Base-by-base conservation (phyloP, 1,140 invertebrate genomes). In the Philotrypesis tridentata region DNA sequence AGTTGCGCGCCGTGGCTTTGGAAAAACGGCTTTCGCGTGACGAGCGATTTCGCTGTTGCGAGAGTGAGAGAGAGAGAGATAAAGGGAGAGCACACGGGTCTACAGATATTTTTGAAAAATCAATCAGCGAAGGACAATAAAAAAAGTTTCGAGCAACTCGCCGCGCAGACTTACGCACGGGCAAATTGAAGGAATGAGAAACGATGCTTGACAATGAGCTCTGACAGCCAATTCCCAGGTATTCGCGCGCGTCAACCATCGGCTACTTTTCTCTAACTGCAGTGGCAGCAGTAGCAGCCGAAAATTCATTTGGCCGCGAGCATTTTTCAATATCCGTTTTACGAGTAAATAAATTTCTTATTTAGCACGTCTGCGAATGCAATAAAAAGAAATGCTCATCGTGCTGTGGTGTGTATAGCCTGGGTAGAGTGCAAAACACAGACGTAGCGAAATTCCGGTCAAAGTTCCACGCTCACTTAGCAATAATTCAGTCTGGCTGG, bases 401-500 rank as follows among this genome's bases (percentile, higher is more conserved):
- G 43, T 48, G 43, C 17, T 9, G 3, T 5, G 3, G 17, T 48
- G 17, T 48, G 5, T 48, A 17, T 5, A 17, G 43, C 14, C 21
- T 55, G 48, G 17, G 5, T 14, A 55, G 17, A 21, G 43, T 17
- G 48, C 48, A n/a, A 55, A 55, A 55, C 48, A 55, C 61, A 65
- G 61, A 65, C 27, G 61, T 65, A 65, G 61, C 27, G 12, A 65
- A 65, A 83, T 84, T 77, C 74, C 82, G 85, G 86, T 87, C 85
- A 86, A 89, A 89, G 88, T 89, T 89, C 87, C 87, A 87, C 86
- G 87, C 88, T 87, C 88, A 87, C 86, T 90, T 89, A 89, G 87
- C 88, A 89, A 89, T 90, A 89, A 89, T 89, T 89, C 87, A 90
- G 86, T 73, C 83, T 79, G 83, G 84, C 85, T 78, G 84, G 85